Evolutionary conservation across 2,113 vertebrate genomes (phyloP), one percentile per base, ranked within the genome.

Genomic region (Hyla sarda): DNA sequence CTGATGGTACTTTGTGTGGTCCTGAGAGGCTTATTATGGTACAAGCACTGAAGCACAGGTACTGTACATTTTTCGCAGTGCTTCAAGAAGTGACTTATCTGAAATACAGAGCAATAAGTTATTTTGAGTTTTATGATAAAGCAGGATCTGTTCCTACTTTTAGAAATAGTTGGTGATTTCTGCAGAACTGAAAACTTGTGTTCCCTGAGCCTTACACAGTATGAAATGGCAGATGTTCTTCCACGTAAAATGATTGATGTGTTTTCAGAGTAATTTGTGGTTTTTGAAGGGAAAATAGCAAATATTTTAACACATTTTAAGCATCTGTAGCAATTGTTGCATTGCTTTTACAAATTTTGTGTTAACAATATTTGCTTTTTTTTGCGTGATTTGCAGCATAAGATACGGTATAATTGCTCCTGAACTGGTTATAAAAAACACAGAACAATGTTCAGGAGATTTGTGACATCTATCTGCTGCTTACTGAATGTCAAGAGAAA

Each of bases 141-240:
- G 74, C 47, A 52, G 50, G 34, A 25, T 54, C 48, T 52, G 50
- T 34, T 54, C 48, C 12, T 14, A 54, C 48, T 77, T 54, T 23
- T 50, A 71, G 41, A 30, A 56, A 77, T 54, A 21, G 75, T 17
- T 77, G 48, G 19, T 54, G 19, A 54, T 54, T 56, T 16, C 50
- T n/a, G 50, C 52, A 54, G 50, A 32, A 54, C 50, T 54, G 48
- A 21, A 77, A 32, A 48, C 75, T 16, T 0, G 48, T 52, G 25
- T 76, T 76, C 16, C 74, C 25, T 30, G 47, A 75, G 47, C 50
- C 48, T 54, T 34, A 54, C 75, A 54, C 75, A 32, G 75, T 77
- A 54, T 54, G 75, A 77, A 77, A 77, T 76, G 30, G 30, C 75
- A 77, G 75, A 77, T 77, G 75, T 77, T 54, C 75, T 77, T 34